Base-by-base conservation (phyloP, 2,797 vertebrate genomes). In the Pygocentrus nattereri region DNA sequence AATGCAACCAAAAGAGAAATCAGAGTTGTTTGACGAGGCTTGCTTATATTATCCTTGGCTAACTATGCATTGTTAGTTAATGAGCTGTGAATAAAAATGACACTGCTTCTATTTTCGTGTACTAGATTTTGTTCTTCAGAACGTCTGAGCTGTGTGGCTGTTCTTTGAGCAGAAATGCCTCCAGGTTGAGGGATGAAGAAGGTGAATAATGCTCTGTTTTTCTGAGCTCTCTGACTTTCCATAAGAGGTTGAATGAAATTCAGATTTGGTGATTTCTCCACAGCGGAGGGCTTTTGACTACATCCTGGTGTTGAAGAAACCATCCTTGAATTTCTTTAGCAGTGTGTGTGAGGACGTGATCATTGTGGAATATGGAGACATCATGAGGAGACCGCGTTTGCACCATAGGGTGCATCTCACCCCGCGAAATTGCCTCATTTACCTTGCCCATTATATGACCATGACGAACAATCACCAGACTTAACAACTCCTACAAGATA, bases 361-460 rank as follows among this genome's bases (percentile, higher is more conserved):
- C 41, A 21, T 19, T 34, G 1, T 21, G 19, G 64, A 67, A 41
- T 38, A n/a, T 21, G 19, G 8, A 19, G 67, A 13, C 34, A 67
- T 67, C 64, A 67, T 67, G 64, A 67, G 8, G 25, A 30, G 15
- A 61, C 23, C 27, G 13, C 16, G 25, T 23, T 61, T 58, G 61
- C 61, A 64, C 30, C 61, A 34, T 18, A 64, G 30, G 61, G 58
- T 64, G 10, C 64, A 21, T 19, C 18, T 41, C 38, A 19, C 31
- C 13, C 34, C n/a, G 64, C 67, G 64, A 67, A 38, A 41, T 65
- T 12, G 62, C 62, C 62, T n/a, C 62, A 65, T 67, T 67, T 41
- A 64, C 34, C 64, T 41, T n/a, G 34, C 19, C 64, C 38, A 21
- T 67, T 41, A 67, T 41, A 41, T 64, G 12, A n/a, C 18, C 31